Base-by-base conservation (phyloP, 2,113 vertebrate genomes). In the Psilopsiagon aurifrons region DNA sequence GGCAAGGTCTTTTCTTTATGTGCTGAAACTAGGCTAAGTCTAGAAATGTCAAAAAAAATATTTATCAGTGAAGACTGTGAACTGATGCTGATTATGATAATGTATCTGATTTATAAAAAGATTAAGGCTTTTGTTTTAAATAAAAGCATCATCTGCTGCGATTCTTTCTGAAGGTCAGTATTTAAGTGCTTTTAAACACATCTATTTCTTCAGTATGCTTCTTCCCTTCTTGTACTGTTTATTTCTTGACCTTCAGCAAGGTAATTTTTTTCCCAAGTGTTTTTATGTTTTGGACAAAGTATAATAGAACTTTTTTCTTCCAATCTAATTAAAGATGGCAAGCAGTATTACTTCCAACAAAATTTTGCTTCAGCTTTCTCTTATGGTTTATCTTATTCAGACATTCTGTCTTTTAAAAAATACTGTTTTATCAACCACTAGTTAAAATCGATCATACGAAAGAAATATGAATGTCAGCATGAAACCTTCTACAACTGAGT, bases 11-110 rank as follows among this genome's bases (percentile, higher is more conserved):
- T 96, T 90, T 76, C 49, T 95, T 44, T 84, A 73, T 23, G 47
- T 43, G 59, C 9, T 83, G 49, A 96, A 96, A 92, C 52, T 54
- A 95, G 75, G 31, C 37, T 60, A 96, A 75, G 76, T 57, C 43
- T 97, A 83, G 91, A 97, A 97, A 96, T 75, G 83, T 96, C 87
- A 97, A 92, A 96, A 97, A 74, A 76, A 97, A 67, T 81, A 79
- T 91, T 95, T 86, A 41, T 68, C 96, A 97, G 78, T 89, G 71
- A 79, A 95, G 54, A 88, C 33, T 47, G 13, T 57, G 94, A 96
- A 95, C 67, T 82, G 79, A 79, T 79, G 70, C 51, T 94, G 90
- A 94, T 97, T 91, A 95, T 91, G 55, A 66, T 95, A 98, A 96
- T 94, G 68, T 33, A 83, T 64, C 37, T 46, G 70, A 95, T 91